Evolutionary conservation across 2,113 vertebrate genomes (phyloP).

Genomic region (Corythornis cristatus): DNA sequence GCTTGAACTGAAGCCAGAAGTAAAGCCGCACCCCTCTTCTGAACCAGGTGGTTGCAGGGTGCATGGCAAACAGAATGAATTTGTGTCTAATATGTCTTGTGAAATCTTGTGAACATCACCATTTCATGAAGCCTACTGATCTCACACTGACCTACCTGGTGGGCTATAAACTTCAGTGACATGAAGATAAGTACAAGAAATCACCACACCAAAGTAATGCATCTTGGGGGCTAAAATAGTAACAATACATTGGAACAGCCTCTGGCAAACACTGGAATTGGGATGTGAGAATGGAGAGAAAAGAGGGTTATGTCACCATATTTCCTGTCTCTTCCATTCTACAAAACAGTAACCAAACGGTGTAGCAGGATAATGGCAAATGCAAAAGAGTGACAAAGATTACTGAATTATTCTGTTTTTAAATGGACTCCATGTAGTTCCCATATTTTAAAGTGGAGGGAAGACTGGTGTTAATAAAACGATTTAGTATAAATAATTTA

Average conservation of each 20-base stretch:
- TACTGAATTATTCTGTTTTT: background rate
- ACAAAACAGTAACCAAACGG: background rate
- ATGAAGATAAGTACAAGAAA: background rate
- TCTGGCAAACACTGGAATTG: background rate
- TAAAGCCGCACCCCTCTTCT: background rate
- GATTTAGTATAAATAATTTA: background rate
- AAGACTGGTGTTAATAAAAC: background rate
- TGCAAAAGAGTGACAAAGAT: background rate
- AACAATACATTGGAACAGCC: background rate
- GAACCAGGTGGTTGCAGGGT: background rate
- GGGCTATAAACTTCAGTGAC: background rate
- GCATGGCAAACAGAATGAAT: background rate
- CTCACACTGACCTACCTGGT: background rate
- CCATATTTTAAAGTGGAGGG: background rate
- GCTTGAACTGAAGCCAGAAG: background rate
- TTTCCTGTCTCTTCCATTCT: background rate
- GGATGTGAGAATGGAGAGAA: background rate
- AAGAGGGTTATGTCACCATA: background rate
- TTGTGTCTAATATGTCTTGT: background rate
- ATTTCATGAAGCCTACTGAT: background rate
- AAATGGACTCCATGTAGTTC: background rate
- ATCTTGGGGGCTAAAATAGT: background rate
- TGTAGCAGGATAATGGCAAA: background rate
- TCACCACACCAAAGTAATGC: background rate
- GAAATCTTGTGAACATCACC: background rate